These are phyloP conservation scores for Cricetomys ansorgei DNA, from an alignment of 2,113 vertebrate species.

Conservation along the genomic window DNA sequence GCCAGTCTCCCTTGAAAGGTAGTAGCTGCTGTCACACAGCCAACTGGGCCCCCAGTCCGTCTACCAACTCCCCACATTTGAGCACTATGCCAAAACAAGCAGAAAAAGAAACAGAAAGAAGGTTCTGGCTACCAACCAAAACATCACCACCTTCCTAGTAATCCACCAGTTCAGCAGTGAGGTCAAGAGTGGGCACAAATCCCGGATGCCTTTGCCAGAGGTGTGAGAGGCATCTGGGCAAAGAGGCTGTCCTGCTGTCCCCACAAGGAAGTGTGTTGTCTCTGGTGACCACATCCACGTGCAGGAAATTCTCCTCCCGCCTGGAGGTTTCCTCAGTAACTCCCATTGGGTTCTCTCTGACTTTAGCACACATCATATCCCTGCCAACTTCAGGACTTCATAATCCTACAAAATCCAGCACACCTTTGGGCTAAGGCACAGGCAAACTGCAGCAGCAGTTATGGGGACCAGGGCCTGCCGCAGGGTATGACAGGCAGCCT, in stretches of 20 bases:
- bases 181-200: neutral
- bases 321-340: neutral
- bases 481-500: neutral
- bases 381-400: neutral
- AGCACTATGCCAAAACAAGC: neutral
- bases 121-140: neutral
- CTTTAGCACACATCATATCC: neutral
- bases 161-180: neutral
- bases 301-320: neutral
- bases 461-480: neutral
- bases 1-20: neutral
- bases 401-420: conserved; percentile 16
- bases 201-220: neutral
- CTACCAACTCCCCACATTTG: neutral
- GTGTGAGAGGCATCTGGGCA: neutral
- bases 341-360: neutral
- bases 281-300: accelerated
- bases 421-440: neutral
- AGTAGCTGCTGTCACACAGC: neutral
- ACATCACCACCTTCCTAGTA: neutral
- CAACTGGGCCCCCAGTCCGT: neutral
- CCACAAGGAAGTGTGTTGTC: neutral
- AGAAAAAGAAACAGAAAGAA: neutral
- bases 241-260: neutral
- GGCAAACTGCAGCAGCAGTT: neutral